Percentiles rank a stretch among this genome's conserved stretches.
phyloP scores from a whole-genome alignment of 2,797 vertebrate species.

The Odontamblyopus rebecca region DNA sequence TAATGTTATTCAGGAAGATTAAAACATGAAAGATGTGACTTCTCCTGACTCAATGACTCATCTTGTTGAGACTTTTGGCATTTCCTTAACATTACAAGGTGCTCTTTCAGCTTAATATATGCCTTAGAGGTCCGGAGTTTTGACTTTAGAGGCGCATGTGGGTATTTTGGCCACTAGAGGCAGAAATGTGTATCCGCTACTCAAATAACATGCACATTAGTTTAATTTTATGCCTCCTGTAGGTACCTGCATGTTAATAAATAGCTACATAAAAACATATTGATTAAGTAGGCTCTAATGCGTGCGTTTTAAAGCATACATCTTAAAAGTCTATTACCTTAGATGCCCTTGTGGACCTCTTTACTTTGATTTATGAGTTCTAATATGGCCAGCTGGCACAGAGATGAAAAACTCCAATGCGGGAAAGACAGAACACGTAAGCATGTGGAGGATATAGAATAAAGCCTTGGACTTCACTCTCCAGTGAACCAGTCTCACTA shows the following conservation, averaged over 20 bases:
- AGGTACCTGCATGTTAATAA: slow-evolving; percentile 27
- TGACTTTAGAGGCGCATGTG: not conserved
- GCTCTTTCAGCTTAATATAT: too few species aligned
- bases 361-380: slow-evolving; percentile 7
- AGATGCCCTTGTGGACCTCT: slow-evolving; percentile 12
- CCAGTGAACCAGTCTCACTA: slow-evolving; percentile 35
- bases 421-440: slow-evolving; percentile 7
- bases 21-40: not conserved
- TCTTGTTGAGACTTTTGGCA: not conserved
- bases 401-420: slow-evolving; percentile 4
- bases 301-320: slow-evolving; percentile 11
- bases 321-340: not conserved
- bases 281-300: slow-evolving; percentile 31
- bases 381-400: not conserved
- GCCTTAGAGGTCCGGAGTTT: too few species aligned
- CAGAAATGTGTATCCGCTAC: not conserved
- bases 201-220: not conserved
- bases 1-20: not conserved
- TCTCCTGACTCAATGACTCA: not conserved
- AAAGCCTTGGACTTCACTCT: slow-evolving; percentile 37
- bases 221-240: not conserved
- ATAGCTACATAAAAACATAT: slow-evolving; percentile 31
- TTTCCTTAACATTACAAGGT: not conserved
- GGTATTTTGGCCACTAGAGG: not conserved
- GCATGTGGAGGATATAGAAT: slow-evolving; percentile 19